Evolutionary conservation across 23 tunicate genomes (phyloP).

Genomic region (Ascidia mentula): DNA sequence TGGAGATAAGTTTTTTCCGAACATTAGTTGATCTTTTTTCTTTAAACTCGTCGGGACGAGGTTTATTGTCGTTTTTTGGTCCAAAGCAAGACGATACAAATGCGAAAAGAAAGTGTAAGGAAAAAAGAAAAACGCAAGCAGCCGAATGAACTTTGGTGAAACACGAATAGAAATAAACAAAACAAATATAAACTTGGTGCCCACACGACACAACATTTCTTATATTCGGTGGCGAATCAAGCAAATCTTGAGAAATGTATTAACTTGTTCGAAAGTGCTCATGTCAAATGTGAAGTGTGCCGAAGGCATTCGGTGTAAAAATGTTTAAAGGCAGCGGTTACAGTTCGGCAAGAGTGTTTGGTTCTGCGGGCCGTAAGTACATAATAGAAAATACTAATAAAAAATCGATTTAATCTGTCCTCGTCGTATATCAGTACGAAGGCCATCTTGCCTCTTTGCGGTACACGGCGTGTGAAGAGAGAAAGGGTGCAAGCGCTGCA

Average conservation of each 20-base stretch:
- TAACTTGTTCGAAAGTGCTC: no score
- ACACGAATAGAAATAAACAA: not conserved
- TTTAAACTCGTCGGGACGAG: constrained; percentile 1
- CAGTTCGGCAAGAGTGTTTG: constrained; percentile 6
- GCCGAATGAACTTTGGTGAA: not conserved
- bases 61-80: not conserved
- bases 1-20: no score
- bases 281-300: no score
- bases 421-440: no score
- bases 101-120: not conserved
- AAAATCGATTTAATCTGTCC: no score
- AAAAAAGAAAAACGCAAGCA: constrained; percentile 2
- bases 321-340: constrained; percentile 11
- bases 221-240: no score
- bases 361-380: constrained; percentile 10
- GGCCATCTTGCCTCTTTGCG: no score
- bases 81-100: not conserved
- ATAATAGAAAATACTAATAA: not conserved
- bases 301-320: no score
- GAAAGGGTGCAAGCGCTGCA: not conserved
- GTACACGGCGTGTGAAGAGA: not conserved
- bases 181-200: no score
- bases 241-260: no score
- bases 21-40: no score
- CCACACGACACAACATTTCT: no score